A percentile compares a stretch with the other conserved stretches of the same genome.
Evolutionary conservation across 2,797 vertebrate species (phyloP).

Genomic region (Chrysocyon brachyurus): DNA sequence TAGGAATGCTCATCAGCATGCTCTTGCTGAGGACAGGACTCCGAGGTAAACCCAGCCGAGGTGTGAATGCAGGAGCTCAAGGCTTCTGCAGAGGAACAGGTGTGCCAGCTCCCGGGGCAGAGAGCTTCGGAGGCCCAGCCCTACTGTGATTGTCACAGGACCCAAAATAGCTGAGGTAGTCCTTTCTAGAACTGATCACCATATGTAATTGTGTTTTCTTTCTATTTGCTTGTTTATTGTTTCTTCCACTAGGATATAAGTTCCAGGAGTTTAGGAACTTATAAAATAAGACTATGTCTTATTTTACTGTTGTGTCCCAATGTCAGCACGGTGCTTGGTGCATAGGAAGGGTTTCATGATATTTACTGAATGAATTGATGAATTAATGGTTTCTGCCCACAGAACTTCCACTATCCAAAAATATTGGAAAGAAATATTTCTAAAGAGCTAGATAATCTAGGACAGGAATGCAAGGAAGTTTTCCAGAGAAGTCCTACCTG

Average conservation of each 20-base stretch:
- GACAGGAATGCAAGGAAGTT: neutral
- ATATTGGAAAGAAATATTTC: neutral
- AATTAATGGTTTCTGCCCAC: neutral
- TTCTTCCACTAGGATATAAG: neutral
- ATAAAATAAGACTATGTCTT: neutral
- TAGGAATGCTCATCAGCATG: neutral
- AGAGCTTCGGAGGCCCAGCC: neutral
- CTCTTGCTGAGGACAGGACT: neutral
- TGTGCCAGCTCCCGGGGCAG: neutral
- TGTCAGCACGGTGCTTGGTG: neutral
- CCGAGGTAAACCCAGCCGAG: neutral
- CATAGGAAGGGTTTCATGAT: neutral
- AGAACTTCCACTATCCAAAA: neutral
- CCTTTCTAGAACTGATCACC: neutral
- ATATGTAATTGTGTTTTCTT: neutral
- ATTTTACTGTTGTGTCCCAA: neutral
- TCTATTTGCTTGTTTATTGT: neutral
- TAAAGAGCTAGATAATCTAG: neutral
- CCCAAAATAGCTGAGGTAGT: neutral
- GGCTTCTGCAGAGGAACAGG: neutral
- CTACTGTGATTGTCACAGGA: neutral
- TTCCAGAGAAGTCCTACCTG: neutral
- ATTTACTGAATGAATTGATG: neutral
- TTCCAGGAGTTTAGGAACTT: neutral
- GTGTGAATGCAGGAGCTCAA: neutral